Evolutionary conservation across 92 coral and sea anemone genomes (phyloP).

Genomic region (Porites cylindrica): DNA sequence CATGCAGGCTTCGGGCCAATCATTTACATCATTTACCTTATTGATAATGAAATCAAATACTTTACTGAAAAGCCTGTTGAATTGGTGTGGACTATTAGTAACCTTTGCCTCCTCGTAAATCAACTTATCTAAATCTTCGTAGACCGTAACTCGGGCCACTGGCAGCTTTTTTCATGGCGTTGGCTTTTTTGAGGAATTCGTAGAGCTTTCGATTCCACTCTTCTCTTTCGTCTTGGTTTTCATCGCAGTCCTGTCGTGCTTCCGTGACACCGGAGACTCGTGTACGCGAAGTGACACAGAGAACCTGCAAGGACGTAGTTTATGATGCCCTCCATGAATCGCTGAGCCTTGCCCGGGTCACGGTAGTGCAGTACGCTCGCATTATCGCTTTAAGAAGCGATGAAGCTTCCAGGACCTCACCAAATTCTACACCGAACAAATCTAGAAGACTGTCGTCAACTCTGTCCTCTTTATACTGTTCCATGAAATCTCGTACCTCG

Average conservation of each 20-base stretch:
- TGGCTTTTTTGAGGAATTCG: constrained; percentile 23
- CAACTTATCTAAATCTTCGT: neutral
- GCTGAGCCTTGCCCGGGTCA: constrained; percentile 3
- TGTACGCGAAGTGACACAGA: constrained; percentile 46
- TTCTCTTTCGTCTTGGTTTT: neutral
- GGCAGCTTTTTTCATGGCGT: neutral
- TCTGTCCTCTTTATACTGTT: neutral
- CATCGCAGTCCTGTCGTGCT: constrained; percentile 1
- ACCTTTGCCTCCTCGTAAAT: constrained; percentile 21
- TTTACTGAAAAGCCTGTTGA: neutral
- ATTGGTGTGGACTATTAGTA: neutral
- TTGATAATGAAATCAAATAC: constrained; percentile 13
- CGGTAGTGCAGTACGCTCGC: constrained; percentile 52
- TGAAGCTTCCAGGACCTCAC: constrained; percentile 56
- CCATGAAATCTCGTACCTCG: constrained; percentile 38
- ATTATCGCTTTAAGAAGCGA: constrained; percentile 42
- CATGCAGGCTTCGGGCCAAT: constrained; percentile 46
- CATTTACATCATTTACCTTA: constrained; percentile 13
- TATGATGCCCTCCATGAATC: constrained; percentile 34
- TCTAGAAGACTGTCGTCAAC: constrained; percentile 60
- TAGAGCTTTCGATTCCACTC: constrained; percentile 32
- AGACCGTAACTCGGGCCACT: neutral
- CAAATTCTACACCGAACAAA: constrained; percentile 57
- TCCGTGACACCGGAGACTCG: constrained; percentile 31
- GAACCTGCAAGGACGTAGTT: constrained; percentile 55